Conservation (phyloP, 2,797 vertebrate species). For the Crocidura indochinensis region DNA sequence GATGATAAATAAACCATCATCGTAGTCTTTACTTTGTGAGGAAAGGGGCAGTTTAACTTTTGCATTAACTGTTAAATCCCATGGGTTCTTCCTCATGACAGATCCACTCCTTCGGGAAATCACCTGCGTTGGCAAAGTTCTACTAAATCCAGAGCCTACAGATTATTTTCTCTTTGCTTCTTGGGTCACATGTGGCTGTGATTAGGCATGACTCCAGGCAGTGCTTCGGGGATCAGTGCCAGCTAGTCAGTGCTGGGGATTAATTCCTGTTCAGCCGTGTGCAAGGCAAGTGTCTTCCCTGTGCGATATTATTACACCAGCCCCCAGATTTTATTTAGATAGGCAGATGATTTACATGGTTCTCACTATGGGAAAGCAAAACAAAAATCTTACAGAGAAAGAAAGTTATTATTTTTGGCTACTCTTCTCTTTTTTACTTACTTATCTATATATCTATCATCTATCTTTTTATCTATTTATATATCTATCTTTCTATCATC, state of each 20-base stretch:
- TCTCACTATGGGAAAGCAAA: constrained; percentile 32
- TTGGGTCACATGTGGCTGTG: too few relatives aligned
- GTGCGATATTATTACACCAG: too few relatives aligned
- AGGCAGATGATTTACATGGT: background rate
- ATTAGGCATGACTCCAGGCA: too few relatives aligned
- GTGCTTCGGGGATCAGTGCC: too few relatives aligned
- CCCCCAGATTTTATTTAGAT: background rate
- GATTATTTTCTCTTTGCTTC: constrained; percentile 17
- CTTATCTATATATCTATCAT: too few relatives aligned
- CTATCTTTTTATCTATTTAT: too few relatives aligned
- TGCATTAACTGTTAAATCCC: background rate
- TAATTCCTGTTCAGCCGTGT: too few relatives aligned
- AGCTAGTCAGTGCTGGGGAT: too few relatives aligned
- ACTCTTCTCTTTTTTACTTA: background rate
- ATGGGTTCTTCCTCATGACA: background rate
- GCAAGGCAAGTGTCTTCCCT: too few relatives aligned
- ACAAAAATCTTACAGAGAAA: constrained; percentile 36
- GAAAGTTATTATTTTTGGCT: background rate
- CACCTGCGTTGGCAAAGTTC: background rate
- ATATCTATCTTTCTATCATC: too few relatives aligned
- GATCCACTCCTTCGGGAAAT: background rate
- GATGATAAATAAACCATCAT: background rate
- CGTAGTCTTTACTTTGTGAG: background rate
- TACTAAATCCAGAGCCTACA: constrained; percentile 1
- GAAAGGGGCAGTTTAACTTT: background rate